Percentiles rank a stretch among this genome's conserved stretches.
phyloP scores from a whole-genome alignment of 2,888 invertebrate species.

The Gastrophysa polygoni region DNA sequence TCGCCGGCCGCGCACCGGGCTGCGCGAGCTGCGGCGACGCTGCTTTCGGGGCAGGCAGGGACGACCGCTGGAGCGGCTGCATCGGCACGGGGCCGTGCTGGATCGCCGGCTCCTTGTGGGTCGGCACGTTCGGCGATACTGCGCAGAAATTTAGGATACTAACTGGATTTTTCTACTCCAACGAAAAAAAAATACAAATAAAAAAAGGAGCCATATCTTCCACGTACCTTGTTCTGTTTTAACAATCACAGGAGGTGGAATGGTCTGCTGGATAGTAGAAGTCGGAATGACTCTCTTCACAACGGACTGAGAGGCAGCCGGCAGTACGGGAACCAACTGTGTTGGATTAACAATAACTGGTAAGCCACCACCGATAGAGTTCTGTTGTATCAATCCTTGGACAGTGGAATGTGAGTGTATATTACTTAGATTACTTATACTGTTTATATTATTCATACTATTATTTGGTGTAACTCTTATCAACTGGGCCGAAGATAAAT shows the following conservation, averaged over 20 bases:
- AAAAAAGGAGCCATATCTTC: no score
- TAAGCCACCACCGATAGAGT: constrained; percentile 47
- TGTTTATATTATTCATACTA: constrained; percentile 45
- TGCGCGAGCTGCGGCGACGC: neutral
- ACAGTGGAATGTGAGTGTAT: constrained; percentile 44
- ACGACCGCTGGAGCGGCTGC: constrained; percentile 44
- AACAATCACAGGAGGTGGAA: constrained; percentile 51
- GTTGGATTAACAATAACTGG: constrained; percentile 84
- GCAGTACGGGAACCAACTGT: constrained; percentile 77
- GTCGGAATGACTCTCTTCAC: constrained; percentile 51
- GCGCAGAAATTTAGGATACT: constrained; percentile 53
- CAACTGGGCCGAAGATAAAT: constrained; percentile 47
- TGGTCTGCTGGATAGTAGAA: constrained; percentile 42
- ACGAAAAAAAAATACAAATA: no score
- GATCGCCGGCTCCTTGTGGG: constrained; percentile 40
- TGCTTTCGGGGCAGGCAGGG: neutral
- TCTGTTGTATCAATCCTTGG: constrained; percentile 57
- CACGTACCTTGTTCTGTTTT: constrained; percentile 52
- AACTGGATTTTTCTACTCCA: no score
- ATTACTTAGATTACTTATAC: constrained; percentile 27
- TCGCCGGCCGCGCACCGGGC: neutral
- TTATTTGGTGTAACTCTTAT: constrained; percentile 46
- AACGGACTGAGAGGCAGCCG: constrained; percentile 58
- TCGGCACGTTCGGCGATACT: constrained; percentile 45
- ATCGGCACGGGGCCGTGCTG: constrained; percentile 33